Conservation (phyloP, 2,888 invertebrate species). For the Agrochola lychnidis region DNA sequence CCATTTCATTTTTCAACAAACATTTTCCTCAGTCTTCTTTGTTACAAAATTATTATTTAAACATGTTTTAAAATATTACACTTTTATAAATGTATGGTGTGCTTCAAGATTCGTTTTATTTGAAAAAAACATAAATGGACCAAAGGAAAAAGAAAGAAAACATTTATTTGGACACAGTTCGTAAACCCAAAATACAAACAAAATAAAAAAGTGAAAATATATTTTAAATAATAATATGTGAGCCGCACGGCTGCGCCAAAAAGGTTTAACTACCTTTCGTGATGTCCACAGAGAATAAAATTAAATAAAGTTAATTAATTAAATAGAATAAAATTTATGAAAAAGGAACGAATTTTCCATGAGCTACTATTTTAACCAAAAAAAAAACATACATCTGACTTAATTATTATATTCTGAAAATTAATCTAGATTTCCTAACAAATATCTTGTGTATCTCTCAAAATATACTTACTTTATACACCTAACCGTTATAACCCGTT, state of each 20-base stretch:
- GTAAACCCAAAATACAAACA: too few species aligned
- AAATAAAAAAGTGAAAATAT: too few species aligned
- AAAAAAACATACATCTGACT: neutral
- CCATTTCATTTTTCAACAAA: neutral
- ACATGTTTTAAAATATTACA: neutral
- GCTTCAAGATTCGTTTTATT: neutral
- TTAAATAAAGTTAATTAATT: too few species aligned
- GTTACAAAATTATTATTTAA: neutral
- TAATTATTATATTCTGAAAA: neutral
- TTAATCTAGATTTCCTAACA: neutral
- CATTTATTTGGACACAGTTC: too few species aligned
- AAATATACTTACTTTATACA: neutral
- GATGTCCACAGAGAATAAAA: too few species aligned
- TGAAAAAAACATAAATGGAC: neutral
- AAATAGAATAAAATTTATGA: too few species aligned
- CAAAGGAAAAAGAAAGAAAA: too few species aligned
- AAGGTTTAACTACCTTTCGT: too few species aligned
- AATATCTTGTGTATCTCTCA: neutral
- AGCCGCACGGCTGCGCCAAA: too few species aligned
- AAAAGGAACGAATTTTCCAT: neutral
- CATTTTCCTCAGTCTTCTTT: neutral
- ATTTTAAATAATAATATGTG: too few species aligned
- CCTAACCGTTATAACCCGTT: conserved; percentile 1
- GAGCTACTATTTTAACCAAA: neutral
- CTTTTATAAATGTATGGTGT: neutral